Percentiles rank a stretch among this genome's conserved stretches.
Conservation (phyloP, 1,140 invertebrate genomes). For the Pseudomyrmex gracilis region DNA sequence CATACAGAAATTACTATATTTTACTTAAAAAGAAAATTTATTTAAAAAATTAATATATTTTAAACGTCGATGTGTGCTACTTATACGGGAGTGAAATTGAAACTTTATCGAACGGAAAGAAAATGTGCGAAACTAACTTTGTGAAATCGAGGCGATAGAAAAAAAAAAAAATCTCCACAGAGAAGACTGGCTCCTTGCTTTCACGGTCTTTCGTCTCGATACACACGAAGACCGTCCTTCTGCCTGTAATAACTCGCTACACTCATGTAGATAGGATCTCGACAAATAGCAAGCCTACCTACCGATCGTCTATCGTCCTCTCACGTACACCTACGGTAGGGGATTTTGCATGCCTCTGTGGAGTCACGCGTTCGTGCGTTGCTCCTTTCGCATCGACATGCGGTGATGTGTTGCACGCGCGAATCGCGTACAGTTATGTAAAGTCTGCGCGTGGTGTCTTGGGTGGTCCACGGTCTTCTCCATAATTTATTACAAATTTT, state of each 20-base stretch:
- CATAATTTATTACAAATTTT: constrained; percentile 51
- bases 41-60: background rate
- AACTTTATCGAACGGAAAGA: constrained; percentile 32
- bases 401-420: constrained; percentile 19
- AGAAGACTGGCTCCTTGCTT: constrained; percentile 39
- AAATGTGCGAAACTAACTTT: background rate
- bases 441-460: constrained; percentile 23
- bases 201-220: constrained; percentile 64
- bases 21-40: constrained; percentile 28
- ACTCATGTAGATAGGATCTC: constrained; percentile 75
- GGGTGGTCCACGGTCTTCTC: constrained; percentile 35
- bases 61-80: background rate
- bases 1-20: background rate
- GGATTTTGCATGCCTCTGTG: constrained; percentile 60
- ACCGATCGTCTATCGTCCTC: constrained; percentile 68
- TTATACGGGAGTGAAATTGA: background rate
- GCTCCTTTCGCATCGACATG: constrained; percentile 63
- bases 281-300: constrained; percentile 77
- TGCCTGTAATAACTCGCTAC: constrained; percentile 74
- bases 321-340: constrained; percentile 31
- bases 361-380: constrained; percentile 52
- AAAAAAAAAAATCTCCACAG: constrained; percentile 10
- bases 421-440: constrained; percentile 34
- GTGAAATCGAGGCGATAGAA: constrained; percentile 14
- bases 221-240: constrained; percentile 54